phyloP scores from a whole-genome alignment of 2,888 invertebrate genomes.

The Melieria crassipennis region DNA sequence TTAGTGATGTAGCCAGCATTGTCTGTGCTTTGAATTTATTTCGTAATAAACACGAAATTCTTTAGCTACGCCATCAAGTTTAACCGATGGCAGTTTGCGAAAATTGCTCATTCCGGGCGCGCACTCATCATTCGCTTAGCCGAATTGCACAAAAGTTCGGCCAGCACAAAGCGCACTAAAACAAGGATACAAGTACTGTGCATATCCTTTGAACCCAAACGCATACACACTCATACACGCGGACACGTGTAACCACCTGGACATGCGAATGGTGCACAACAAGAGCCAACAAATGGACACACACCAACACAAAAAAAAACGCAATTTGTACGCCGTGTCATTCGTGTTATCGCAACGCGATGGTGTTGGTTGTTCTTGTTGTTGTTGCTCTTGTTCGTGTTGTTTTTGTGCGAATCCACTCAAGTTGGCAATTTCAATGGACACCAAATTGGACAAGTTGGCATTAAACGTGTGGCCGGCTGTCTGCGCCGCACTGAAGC shows the following conservation, averaged over 20 bases:
- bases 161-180: not conserved
- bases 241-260: not conserved
- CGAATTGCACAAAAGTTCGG: not conserved
- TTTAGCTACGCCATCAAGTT: not conserved
- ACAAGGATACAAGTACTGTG: constrained; percentile 11
- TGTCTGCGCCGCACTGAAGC: not conserved
- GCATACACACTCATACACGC: not conserved
- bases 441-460: constrained; percentile 32
- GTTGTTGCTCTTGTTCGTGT: not conserved
- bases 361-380: not conserved
- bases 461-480: constrained; percentile 28
- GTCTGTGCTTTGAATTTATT: too few species aligned
- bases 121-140: not conserved
- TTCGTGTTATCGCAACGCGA: constrained; percentile 36
- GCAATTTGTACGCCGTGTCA: constrained; percentile 41
- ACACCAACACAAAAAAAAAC: constrained; percentile 17
- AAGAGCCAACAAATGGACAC: not conserved
- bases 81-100: not conserved
- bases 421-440: constrained; percentile 39
- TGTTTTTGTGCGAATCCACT: constrained; percentile 19
- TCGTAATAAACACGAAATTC: too few species aligned
- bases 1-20: too few species aligned
- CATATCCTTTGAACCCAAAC: constrained; percentile 4
- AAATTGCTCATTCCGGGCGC: constrained; percentile 5
- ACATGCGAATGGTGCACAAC: not conserved